Percentiles rank a stretch among this genome's conserved stretches.
These are phyloP conservation scores for Lamellibrachia satsuma DNA, from an alignment of 2,888 invertebrate species.

Conservation along the genomic window DNA sequence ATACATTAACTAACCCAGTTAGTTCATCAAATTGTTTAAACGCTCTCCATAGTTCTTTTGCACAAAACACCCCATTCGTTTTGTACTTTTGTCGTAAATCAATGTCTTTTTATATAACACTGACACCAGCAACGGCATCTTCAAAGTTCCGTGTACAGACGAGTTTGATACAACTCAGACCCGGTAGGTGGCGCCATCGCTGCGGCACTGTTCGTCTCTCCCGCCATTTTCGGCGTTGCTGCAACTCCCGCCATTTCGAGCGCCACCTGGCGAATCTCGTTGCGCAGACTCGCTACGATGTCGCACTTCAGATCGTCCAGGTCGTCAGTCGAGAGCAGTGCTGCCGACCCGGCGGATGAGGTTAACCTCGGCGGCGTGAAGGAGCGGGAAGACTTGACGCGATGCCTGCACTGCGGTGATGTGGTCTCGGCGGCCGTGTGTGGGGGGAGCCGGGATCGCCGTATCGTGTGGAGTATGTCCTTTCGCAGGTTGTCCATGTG, in stretches of 20 bases:
- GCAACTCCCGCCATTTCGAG: conserved; percentile 28
- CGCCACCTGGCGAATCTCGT: conserved; percentile 46
- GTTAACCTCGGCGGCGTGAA: conserved; percentile 24
- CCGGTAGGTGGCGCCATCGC: conserved; percentile 50
- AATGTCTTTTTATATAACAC: not conserved
- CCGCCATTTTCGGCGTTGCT: conserved; percentile 12
- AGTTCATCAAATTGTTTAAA: not conserved
- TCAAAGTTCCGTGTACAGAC: conserved; percentile 64
- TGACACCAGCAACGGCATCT: not conserved
- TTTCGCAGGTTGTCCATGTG: conserved; percentile 68
- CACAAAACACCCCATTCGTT: not conserved
- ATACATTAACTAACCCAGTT: not conserved
- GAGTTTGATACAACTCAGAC: conserved; percentile 63
- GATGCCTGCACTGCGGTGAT: conserved; percentile 26
- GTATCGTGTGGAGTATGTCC: conserved; percentile 66
- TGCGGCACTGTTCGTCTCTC: conserved; percentile 19
- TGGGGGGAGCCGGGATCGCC: conserved; percentile 24
- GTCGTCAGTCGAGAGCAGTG: conserved; percentile 51
- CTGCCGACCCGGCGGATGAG: conserved; percentile 35
- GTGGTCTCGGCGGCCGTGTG: conserved; percentile 23
- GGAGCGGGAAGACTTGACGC: not conserved
- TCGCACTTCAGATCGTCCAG: conserved; percentile 60
- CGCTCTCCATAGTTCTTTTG: not conserved
- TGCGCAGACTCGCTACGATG: conserved; percentile 54
- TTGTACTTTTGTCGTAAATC: not conserved